These are phyloP conservation scores for Lutjanus erythropterus DNA, from an alignment of 2,113 vertebrate species.

Conservation along the genomic window DNA sequence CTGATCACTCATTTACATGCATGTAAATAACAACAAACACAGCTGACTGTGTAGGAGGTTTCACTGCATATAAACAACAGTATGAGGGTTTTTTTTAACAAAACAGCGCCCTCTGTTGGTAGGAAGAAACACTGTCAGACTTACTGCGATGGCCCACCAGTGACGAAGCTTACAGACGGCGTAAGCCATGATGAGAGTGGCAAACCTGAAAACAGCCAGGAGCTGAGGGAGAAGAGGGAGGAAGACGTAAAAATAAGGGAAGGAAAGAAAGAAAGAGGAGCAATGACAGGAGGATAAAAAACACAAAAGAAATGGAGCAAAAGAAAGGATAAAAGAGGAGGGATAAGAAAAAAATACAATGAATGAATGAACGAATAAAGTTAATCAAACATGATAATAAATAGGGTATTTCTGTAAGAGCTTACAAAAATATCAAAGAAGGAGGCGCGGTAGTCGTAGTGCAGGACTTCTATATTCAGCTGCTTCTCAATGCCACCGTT, in stretches of 20 bases:
- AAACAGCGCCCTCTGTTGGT: background rate
- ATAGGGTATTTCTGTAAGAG: constrained; percentile 7
- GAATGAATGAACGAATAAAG: background rate
- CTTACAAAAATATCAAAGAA: constrained; percentile 99
- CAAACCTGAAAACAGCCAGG: constrained; percentile 95
- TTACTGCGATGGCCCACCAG: constrained; percentile 97
- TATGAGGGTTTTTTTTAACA: no score
- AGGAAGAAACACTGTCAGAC: constrained; percentile 51
- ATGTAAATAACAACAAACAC: no score
- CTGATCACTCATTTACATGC: no score
- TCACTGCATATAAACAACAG: no score
- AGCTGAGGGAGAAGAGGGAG: constrained; percentile 81
- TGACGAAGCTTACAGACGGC: constrained; percentile 93
- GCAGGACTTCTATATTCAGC: constrained; percentile 91
- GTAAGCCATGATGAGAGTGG: constrained; percentile 93
- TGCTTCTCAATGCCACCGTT: constrained; percentile 90
- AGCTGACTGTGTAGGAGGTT: no score
- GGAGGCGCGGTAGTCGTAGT: constrained; percentile 93
- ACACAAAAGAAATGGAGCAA: no score
- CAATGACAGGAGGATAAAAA: background rate
- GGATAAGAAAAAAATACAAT: no score
- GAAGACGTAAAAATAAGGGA: fast-evolving
- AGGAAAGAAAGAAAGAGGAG: background rate
- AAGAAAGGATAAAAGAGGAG: background rate
- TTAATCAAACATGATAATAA: background rate